Base-by-base conservation (phyloP, 2,113 vertebrate genomes). In the Erpornis zantholeuca region DNA sequence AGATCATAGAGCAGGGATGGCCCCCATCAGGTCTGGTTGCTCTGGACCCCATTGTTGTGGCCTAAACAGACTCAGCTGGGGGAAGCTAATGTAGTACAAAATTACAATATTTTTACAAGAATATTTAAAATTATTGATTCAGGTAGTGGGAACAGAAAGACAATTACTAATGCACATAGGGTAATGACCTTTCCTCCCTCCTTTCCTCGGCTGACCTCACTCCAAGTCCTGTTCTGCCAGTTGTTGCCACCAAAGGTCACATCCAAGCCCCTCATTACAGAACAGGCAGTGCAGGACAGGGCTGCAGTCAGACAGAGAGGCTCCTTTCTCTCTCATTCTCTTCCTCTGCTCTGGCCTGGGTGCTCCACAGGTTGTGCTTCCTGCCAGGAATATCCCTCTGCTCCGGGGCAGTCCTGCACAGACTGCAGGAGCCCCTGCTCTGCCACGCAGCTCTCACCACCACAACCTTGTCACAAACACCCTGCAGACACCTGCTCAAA, bases 221-320 rank as follows among this genome's bases (percentile, higher is more conserved):
- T 47, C 45, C 61, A 27, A 50, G 21, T 22, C 23, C 35, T 60
- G 18, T 17, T 44, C 22, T 63, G 10, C 28, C 18, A n/a, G 6
- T 6, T 63, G 15, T 25, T 81, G 27, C 16, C 64, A 54, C 44
- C 15, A 3, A 33, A 73, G 28, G 16, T 54, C 44, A 21, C 11
- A 9, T 5, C 68, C 54, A 33, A 42, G 8, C 33, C 15, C 28
- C 21, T 42, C 57, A 11, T 9, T 25, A 3, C 3, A 6, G 29
- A 69, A 6, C 19, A 40, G 28, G 36, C 49, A 54, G 38, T 1
- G 7, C 38, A 88, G 60, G 54, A 9, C 24, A 4, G 19, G 35
- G 31, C 0, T 78, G n/a, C 31, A 49, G 5, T 11, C 38, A 29
- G 22, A 28, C 2, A 2, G 0, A 7, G 44, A 4, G 3, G 27